Evolutionary conservation across 2,888 invertebrate species (phyloP).

Genomic region (Cephus runcator): DNA sequence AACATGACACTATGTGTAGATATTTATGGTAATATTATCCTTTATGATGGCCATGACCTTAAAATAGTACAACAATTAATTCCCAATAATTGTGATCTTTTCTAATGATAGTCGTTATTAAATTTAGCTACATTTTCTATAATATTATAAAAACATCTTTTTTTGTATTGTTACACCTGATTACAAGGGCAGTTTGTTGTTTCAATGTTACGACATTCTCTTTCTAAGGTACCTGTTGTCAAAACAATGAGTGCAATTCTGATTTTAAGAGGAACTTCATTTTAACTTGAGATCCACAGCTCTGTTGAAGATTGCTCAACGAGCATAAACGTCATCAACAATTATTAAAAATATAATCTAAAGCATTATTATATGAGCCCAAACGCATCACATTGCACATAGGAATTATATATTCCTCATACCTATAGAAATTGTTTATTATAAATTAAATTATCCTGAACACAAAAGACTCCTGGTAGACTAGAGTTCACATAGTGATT

Average conservation of each 20-base stretch:
- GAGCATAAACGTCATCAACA: neutral
- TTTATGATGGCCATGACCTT: conserved; percentile 32
- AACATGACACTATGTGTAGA: conserved; percentile 30
- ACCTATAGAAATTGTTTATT: neutral
- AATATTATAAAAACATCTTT: conserved; percentile 40
- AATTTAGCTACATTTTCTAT: conserved; percentile 36
- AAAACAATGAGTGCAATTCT: neutral
- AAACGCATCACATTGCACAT: neutral
- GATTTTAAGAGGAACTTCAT: conserved; percentile 32
- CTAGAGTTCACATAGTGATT: neutral
- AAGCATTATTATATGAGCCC: neutral
- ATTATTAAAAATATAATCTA: neutral
- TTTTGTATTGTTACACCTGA: conserved; percentile 20
- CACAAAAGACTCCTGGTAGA: neutral
- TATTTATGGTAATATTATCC: conserved; percentile 40
- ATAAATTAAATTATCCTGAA: neutral
- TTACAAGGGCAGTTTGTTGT: conserved; percentile 46
- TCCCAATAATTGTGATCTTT: conserved; percentile 32
- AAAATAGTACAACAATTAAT: conserved; percentile 42
- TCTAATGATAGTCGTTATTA: conserved; percentile 35
- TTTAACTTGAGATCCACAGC: conserved; percentile 6
- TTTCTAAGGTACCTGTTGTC: conserved; percentile 9
- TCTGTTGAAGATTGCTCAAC: neutral
- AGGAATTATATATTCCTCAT: neutral
- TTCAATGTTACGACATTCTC: conserved; percentile 52